Percentiles rank a stretch among this genome's conserved stretches.
Conservation (phyloP, 2,888 invertebrate genomes). For the Trissolcus japonicus region DNA sequence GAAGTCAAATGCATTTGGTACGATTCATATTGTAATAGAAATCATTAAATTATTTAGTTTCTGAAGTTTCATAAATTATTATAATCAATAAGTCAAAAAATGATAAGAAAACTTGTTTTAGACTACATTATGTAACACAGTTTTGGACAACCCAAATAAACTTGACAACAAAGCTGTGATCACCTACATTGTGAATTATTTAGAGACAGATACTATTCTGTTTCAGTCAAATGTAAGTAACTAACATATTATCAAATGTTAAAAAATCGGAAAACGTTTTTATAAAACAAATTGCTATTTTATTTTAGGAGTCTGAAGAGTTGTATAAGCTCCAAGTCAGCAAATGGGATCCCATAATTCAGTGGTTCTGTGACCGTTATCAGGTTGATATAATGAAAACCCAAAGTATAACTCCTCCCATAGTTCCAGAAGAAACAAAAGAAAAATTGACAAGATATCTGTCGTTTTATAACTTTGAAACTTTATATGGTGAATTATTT, state of each 20-base stretch:
- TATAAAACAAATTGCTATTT: background rate
- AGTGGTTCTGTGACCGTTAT: slow-evolving; percentile 92
- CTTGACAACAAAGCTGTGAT: slow-evolving; percentile 84
- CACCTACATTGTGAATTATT: slow-evolving; percentile 86
- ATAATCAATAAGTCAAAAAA: background rate
- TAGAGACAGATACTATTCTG: slow-evolving; percentile 89
- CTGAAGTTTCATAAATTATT: too few species aligned
- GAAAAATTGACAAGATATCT: slow-evolving; percentile 85
- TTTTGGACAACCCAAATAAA: slow-evolving; percentile 93
- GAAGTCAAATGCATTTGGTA: slow-evolving; percentile 92
- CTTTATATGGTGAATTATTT: slow-evolving; percentile 84
- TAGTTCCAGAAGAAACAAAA: slow-evolving; percentile 82
- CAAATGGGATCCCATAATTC: slow-evolving; percentile 93
- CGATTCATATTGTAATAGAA: background rate
- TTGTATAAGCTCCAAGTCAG: slow-evolving; percentile 85
- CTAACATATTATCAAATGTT: background rate
- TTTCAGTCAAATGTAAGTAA: slow-evolving; percentile 84
- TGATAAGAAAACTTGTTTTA: slow-evolving; percentile 75
- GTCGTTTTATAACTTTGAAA: slow-evolving; percentile 87
- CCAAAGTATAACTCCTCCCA: slow-evolving; percentile 83
- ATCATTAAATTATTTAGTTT: background rate
- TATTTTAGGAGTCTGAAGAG: slow-evolving; percentile 84
- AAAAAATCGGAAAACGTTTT: slow-evolving; percentile 1
- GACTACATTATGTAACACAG: slow-evolving; percentile 92
- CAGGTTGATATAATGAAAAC: slow-evolving; percentile 85